Percentiles rank a stretch among this genome's conserved stretches.
phyloP scores from a whole-genome alignment of 2,113 vertebrate species.

The Etheostoma cragini region DNA sequence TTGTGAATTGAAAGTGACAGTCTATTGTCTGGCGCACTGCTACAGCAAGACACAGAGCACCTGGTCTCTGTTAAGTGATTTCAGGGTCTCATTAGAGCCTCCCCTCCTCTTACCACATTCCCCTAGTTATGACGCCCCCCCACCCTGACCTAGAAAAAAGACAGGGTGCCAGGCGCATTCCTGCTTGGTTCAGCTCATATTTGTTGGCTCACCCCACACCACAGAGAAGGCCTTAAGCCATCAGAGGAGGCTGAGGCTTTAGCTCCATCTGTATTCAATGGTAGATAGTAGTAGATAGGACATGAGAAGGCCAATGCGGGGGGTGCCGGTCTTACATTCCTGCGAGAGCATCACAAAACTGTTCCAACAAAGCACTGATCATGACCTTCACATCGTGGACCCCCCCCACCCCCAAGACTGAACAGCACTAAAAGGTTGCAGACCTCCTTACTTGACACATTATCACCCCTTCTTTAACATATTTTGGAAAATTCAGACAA shows the following conservation, averaged over 20 bases:
- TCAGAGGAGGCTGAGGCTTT: constrained; percentile 62
- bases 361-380: constrained; percentile 28
- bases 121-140: constrained; percentile 61
- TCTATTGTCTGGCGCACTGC: constrained; percentile 58
- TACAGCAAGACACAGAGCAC: constrained; percentile 63
- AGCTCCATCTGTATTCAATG: constrained; percentile 73
- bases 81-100: constrained; percentile 75
- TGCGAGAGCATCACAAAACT: constrained; percentile 56
- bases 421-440: neutral
- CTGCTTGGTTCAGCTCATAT: constrained; percentile 72
- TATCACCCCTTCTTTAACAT: constrained; percentile 46
- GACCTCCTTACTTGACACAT: constrained; percentile 61
- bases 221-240: constrained; percentile 65
- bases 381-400: constrained; percentile 17
- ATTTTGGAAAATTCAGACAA: neutral
- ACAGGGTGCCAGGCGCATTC: constrained; percentile 77
- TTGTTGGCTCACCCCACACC: constrained; percentile 66
- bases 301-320: constrained; percentile 52
- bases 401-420: neutral
- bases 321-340: constrained; percentile 69
- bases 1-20: constrained; percentile 54
- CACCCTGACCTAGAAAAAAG: constrained; percentile 31
- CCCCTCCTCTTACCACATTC: constrained; percentile 60
- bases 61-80: constrained; percentile 77
- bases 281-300: constrained; percentile 37